phyloP scores from a whole-genome alignment of 2,888 invertebrate species.

The Osmoderma eremita region DNA sequence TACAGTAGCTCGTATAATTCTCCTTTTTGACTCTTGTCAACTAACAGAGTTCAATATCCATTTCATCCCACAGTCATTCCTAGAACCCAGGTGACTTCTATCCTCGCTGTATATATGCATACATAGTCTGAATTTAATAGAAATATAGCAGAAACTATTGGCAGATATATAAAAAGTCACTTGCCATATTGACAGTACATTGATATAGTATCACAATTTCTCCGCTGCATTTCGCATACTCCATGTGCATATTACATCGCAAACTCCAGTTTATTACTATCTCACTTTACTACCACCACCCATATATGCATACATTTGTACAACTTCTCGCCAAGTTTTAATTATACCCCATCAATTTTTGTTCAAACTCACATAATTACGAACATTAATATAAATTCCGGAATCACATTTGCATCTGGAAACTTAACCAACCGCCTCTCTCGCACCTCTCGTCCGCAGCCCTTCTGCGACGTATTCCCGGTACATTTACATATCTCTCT shows the following conservation, averaged over 20 bases:
- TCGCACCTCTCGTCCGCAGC: not conserved
- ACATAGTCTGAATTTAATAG: too few relatives aligned
- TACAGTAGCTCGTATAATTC: too few relatives aligned
- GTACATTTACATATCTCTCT: conserved; percentile 64
- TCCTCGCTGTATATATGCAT: too few relatives aligned
- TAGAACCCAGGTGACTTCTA: too few relatives aligned
- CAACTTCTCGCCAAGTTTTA: conserved; percentile 10
- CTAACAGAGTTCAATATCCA: too few relatives aligned
- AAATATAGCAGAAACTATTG: too few relatives aligned
- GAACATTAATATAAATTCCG: conserved; percentile 28
- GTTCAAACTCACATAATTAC: conserved; percentile 29
- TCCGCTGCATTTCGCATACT: not conserved
- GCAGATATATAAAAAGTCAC: too few relatives aligned
- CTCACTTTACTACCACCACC: too few relatives aligned
- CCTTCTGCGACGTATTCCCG: conserved; percentile 42
- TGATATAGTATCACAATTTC: too few relatives aligned
- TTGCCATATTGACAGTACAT: too few relatives aligned
- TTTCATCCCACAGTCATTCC: too few relatives aligned
- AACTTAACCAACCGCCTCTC: not conserved
- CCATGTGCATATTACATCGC: not conserved
- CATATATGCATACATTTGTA: not conserved
- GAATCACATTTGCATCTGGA: conserved; percentile 31
- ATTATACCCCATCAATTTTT: conserved; percentile 30
- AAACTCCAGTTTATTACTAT: not conserved
- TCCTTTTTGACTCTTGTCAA: too few relatives aligned